A percentile compares a stretch with the other conserved stretches of the same genome.
These are phyloP conservation scores for Polymixis flavicincta DNA, from an alignment of 2,888 invertebrate species.

Conservation along the genomic window DNA sequence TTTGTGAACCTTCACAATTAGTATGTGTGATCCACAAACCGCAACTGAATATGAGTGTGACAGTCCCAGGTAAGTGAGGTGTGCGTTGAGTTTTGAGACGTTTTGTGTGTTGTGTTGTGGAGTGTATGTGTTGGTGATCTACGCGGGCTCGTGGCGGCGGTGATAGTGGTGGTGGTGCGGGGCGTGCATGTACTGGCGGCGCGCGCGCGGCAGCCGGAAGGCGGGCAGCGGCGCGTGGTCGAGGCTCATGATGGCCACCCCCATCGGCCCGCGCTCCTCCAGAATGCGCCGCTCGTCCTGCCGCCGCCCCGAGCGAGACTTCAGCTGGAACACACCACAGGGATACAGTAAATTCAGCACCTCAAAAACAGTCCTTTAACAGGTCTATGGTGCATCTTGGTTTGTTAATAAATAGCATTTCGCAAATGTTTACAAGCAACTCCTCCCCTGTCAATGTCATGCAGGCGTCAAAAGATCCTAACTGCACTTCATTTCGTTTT, in stretches of 20 bases:
- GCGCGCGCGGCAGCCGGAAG: constrained; percentile 75
- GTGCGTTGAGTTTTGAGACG: not conserved
- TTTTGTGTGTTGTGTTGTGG: not conserved
- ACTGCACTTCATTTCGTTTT: not conserved
- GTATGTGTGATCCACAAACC: not conserved
- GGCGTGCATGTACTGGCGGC: constrained; percentile 78
- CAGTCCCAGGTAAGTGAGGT: not conserved
- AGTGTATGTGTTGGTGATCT: not conserved
- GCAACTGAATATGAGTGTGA: not conserved
- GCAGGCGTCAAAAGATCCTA: not conserved
- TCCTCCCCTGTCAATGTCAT: not conserved
- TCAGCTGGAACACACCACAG: constrained; percentile 22
- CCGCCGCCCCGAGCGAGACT: constrained; percentile 29
- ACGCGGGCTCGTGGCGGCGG: not conserved
- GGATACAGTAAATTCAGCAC: not conserved
- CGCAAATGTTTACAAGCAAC: not conserved
- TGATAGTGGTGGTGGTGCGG: not conserved
- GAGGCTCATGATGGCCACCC: constrained; percentile 75
- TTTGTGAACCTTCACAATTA: too few species aligned
- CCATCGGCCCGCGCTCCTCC: constrained; percentile 71
- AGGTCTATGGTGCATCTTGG: not conserved
- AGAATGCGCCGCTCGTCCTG: constrained; percentile 66
- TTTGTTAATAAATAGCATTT: not conserved
- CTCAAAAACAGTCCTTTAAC: not conserved
- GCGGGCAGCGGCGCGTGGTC: constrained; percentile 76